A percentile compares a stretch with the other conserved stretches of the same genome.
Conservation (phyloP, 2,113 vertebrate species). For the Puma concolor region DNA sequence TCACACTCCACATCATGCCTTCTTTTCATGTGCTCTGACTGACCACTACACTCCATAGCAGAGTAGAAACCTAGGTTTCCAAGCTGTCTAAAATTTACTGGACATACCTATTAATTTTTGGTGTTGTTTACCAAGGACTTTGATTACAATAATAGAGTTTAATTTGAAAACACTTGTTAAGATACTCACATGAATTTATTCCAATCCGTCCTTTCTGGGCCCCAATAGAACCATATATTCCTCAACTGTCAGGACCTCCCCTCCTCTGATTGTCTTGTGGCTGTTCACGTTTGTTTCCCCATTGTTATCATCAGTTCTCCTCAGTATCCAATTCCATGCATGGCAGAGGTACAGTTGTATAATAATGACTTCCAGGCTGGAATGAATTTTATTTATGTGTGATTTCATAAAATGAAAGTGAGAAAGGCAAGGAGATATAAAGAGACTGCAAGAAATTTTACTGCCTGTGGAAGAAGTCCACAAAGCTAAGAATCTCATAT, state of each 20-base stretch:
- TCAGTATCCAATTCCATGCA: neutral
- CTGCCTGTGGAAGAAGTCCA: neutral
- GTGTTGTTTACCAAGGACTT: neutral
- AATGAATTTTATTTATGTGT: neutral
- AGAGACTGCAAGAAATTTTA: neutral
- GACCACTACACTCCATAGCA: neutral
- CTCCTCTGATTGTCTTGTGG: neutral
- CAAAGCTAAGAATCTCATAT: neutral
- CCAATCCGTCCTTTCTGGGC: neutral
- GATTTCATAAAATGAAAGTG: neutral
- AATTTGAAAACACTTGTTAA: neutral
- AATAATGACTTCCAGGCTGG: neutral
- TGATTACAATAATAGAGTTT: neutral
- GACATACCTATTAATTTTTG: neutral
- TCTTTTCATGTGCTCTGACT: neutral
- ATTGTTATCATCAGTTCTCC: neutral
- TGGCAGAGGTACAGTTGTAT: neutral
- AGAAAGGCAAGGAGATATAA: neutral
- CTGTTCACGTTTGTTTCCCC: neutral
- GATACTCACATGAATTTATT: slow-evolving; percentile 1
- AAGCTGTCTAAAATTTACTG: neutral
- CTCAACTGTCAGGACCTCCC: neutral
- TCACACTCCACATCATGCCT: neutral
- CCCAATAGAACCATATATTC: neutral
- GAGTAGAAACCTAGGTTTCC: neutral